Evolutionary conservation across 2,888 invertebrate species (phyloP).

Genomic region (Reticulitermes lucifugus): DNA sequence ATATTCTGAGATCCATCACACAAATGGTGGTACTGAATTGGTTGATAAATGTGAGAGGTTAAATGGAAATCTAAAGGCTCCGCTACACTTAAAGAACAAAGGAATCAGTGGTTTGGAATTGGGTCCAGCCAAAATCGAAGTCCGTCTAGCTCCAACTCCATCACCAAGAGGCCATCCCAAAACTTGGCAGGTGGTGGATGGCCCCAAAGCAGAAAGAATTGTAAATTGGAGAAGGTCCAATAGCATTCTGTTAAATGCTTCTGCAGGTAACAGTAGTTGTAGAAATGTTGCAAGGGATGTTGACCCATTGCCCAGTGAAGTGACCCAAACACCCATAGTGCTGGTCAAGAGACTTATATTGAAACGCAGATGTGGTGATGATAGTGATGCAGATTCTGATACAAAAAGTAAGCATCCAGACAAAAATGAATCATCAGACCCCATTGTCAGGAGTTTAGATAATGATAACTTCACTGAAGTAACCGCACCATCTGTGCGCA

Average conservation of each 20-base stretch:
- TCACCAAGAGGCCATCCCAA: conserved; percentile 11
- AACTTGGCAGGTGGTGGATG: conserved; percentile 43
- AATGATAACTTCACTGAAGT: no score
- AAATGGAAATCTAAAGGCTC: not conserved
- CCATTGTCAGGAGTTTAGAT: not conserved
- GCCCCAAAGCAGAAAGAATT: conserved; percentile 8
- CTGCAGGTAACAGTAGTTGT: not conserved
- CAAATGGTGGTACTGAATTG: not conserved
- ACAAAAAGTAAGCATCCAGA: not conserved
- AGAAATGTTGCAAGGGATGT: not conserved
- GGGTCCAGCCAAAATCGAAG: conserved; percentile 49
- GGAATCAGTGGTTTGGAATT: conserved; percentile 39
- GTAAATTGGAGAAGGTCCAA: not conserved
- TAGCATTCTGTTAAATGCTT: not conserved
- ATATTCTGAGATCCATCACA: not conserved
- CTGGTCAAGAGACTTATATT: conserved; percentile 48
- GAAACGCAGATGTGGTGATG: conserved; percentile 38
- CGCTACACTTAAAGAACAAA: not conserved
- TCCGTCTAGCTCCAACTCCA: conserved; percentile 42
- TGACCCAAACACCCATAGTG: conserved; percentile 43
- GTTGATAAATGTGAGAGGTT: not conserved
- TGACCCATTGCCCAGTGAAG: not conserved
- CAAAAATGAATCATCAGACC: not conserved
- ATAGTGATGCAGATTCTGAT: conserved; percentile 10
- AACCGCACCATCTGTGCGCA: no score